Evolutionary conservation across 2,113 vertebrate genomes (phyloP).

Genomic region (Scophthalmus maximus): DNA sequence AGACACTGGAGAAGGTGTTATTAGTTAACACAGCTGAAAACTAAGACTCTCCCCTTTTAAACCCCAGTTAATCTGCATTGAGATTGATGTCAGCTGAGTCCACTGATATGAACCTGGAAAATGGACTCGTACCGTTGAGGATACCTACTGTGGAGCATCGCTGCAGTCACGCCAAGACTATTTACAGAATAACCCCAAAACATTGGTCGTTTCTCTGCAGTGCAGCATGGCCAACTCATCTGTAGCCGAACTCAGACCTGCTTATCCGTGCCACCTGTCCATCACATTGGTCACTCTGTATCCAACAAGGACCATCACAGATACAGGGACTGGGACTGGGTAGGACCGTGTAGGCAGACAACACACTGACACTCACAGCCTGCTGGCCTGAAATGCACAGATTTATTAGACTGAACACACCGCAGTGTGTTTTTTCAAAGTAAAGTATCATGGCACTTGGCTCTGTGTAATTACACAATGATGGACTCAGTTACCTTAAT

Average conservation of each 20-base stretch:
- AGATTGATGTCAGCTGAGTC: neutral
- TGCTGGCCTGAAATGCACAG: conserved; percentile 45
- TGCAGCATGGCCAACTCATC: neutral
- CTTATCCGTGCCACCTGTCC: neutral
- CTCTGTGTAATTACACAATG: conserved; percentile 70
- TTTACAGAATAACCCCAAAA: neutral
- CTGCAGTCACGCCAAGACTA: neutral
- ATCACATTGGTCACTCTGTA: neutral
- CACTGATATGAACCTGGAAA: neutral
- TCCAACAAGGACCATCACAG: neutral
- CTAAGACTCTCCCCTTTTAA: too few relatives aligned
- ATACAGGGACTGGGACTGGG: conserved; percentile 1
- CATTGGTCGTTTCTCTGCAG: neutral
- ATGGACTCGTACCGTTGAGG: neutral
- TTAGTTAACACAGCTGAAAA: too few relatives aligned
- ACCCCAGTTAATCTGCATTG: neutral
- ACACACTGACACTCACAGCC: conserved; percentile 15
- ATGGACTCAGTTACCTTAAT: conserved; percentile 65
- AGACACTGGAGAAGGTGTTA: too few relatives aligned
- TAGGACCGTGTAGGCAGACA: conserved; percentile 17
- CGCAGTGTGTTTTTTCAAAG: conserved; percentile 65
- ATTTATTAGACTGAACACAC: conserved; percentile 44
- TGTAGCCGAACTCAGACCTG: neutral
- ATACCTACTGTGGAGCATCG: neutral
- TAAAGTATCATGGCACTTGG: conserved; percentile 55